Evolutionary conservation across 2,797 vertebrate genomes (phyloP), one percentile per base, ranked within the genome.

Genomic region (Telmatherina bonti): DNA sequence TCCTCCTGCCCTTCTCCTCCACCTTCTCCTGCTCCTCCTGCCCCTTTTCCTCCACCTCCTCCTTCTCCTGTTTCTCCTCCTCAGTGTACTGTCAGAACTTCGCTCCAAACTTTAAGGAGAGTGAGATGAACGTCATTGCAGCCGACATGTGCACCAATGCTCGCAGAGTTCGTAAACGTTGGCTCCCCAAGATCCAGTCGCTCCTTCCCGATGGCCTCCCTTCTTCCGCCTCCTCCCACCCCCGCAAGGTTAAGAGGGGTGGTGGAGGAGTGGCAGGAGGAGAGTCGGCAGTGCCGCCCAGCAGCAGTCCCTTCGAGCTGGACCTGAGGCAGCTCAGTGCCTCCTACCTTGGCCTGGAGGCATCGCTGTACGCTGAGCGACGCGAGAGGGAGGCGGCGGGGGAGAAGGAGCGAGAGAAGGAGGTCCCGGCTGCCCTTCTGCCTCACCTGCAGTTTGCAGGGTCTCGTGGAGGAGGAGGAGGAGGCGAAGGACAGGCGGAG

Each of bases 111-210:
- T 98, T 98, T 90, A 98, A 97, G 93, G 96, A 98, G 86, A 98
- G 97, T 1, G 97, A 98, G 93, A 98, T 98, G 97, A 98, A 98
- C 1, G 97, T 98, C 43, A 98, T 98, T 0, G 97, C 97, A 0
- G 97, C 97, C 0, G 97, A 98, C 87, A 98, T 98, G 97, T 98
- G 97, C 88, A 98, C 97, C 86, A 98, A 98, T 4, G 97, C 97
- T 26, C 95, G 97, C n/a, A 92, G 97, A 0, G 97, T 98, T 3
- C 96, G 97, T 27, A 98, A 98, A 88, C 97, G 97, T 55, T 98
- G 97, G 97, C 95, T 98, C 56, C 97, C 97, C 65, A 98, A 98
- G 92, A 97, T 98, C 74, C 97, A 98, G 74, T 97, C 96, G 26
- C 97, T 97, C 91, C 92, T 98, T 76, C 97, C 96, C 0, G 96